Evolutionary conservation across 2,113 vertebrate genomes (phyloP).

Genomic region (Suricata suricatta): DNA sequence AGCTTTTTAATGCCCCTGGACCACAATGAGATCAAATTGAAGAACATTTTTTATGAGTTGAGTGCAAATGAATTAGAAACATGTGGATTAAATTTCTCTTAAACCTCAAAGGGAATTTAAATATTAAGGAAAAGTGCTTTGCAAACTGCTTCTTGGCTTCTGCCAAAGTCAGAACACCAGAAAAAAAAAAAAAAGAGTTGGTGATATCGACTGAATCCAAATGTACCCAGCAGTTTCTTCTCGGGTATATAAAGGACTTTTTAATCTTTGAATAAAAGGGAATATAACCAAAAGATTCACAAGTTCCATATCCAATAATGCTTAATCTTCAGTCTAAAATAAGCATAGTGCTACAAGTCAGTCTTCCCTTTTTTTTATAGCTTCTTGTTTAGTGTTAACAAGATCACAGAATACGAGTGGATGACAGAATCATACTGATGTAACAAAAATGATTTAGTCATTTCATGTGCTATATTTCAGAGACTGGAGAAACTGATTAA

Average conservation of each 20-base stretch:
- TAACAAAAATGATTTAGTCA: not conserved
- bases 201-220: slow-evolving; percentile 47
- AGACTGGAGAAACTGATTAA: not conserved
- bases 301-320: not conserved
- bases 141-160: slow-evolving; percentile 63
- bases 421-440: not conserved
- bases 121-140: slow-evolving; percentile 77
- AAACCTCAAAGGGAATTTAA: slow-evolving; percentile 75
- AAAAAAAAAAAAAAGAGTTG: not conserved
- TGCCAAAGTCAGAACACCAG: slow-evolving; percentile 66
- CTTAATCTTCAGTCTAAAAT: not conserved
- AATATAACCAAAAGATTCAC: not conserved
- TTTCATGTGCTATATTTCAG: not conserved
- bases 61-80: slow-evolving; percentile 76
- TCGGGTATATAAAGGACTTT: not conserved
- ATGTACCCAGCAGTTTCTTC: slow-evolving; percentile 19
- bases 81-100: slow-evolving; percentile 73
- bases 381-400: not conserved
- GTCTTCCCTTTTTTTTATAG: not conserved
- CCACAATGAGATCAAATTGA: slow-evolving; percentile 76
- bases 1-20: slow-evolving; percentile 73
- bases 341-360: not conserved
- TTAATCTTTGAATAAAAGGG: slow-evolving; percentile 49
- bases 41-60: slow-evolving; percentile 73
- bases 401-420: not conserved